These are phyloP conservation scores for Melanocharis versteri DNA, from an alignment of 2,113 vertebrate species.

Conservation along the genomic window DNA sequence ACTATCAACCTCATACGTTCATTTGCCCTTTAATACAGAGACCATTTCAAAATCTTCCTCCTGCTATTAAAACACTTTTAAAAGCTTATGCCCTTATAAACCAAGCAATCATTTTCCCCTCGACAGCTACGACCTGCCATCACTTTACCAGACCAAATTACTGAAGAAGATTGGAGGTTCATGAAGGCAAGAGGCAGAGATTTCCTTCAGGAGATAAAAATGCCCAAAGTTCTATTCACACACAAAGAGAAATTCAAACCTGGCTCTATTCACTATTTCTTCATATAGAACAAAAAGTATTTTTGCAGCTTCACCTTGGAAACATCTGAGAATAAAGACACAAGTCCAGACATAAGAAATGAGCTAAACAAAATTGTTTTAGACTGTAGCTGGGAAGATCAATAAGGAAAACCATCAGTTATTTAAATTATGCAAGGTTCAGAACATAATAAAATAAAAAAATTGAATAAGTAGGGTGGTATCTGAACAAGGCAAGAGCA, in stretches of 20 bases:
- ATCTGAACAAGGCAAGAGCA: neutral
- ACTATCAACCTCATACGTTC: neutral
- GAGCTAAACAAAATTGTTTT: neutral
- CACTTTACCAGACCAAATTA: constrained; percentile 2
- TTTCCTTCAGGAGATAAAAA: neutral
- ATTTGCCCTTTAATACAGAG: constrained; percentile 6
- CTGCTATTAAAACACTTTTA: constrained; percentile 34
- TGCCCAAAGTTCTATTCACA: neutral
- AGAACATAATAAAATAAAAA: neutral
- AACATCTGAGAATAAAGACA: neutral
- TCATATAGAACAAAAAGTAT: neutral
- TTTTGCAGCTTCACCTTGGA: neutral
- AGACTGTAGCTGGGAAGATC: neutral
- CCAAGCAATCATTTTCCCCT: neutral
- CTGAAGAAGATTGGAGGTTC: neutral
- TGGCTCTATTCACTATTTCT: neutral
- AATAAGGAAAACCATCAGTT: neutral
- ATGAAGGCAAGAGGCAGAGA: neutral
- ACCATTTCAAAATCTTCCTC: constrained; percentile 27
- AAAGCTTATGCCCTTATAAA: constrained; percentile 18
- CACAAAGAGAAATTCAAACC: neutral
- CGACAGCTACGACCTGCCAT: neutral
- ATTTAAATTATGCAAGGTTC: neutral
- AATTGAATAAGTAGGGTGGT: neutral
- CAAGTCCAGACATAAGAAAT: neutral